Percentiles rank a stretch among this genome's conserved stretches.
Evolutionary conservation across 2,888 invertebrate genomes (phyloP).

Genomic region (Ceramica pisi): DNA sequence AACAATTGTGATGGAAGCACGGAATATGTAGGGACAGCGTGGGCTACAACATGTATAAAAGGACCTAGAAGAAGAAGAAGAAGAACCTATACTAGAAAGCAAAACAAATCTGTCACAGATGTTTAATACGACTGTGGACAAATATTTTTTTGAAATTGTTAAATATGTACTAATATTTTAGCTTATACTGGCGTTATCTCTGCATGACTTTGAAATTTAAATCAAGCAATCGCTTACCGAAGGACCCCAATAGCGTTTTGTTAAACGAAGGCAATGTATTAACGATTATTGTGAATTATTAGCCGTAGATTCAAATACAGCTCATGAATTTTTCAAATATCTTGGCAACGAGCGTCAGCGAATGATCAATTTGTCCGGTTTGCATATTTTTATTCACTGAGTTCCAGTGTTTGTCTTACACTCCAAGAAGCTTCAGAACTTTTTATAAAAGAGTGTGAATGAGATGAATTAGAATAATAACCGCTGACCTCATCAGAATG

Average conservation of each 20-base stretch:
- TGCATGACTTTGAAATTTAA: not conserved
- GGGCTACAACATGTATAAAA: no score
- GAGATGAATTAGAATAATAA: constrained; percentile 36
- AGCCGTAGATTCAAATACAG: not conserved
- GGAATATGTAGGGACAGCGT: no score
- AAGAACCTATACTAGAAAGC: not conserved
- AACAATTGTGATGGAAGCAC: no score
- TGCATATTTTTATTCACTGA: constrained; percentile 20
- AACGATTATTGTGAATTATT: not conserved
- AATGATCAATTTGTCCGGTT: constrained; percentile 22
- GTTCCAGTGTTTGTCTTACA: constrained; percentile 29
- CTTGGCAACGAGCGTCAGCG: constrained; percentile 3
- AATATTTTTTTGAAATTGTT: no score
- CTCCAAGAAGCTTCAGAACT: constrained; percentile 5
- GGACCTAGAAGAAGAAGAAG: no score
- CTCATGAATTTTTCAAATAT: constrained; percentile 28
- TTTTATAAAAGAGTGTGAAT: constrained; percentile 34
- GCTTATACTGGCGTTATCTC: not conserved
- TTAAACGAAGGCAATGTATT: not conserved
- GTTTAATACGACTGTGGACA: not conserved
- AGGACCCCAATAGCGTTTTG: not conserved
- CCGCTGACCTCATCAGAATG: constrained; percentile 7
- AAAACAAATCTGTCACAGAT: not conserved
- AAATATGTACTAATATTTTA: no score
- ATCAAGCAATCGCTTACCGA: not conserved